These are phyloP conservation scores for Tetrax tetrax DNA, from an alignment of 2,113 vertebrate genomes.

Conservation along the genomic window DNA sequence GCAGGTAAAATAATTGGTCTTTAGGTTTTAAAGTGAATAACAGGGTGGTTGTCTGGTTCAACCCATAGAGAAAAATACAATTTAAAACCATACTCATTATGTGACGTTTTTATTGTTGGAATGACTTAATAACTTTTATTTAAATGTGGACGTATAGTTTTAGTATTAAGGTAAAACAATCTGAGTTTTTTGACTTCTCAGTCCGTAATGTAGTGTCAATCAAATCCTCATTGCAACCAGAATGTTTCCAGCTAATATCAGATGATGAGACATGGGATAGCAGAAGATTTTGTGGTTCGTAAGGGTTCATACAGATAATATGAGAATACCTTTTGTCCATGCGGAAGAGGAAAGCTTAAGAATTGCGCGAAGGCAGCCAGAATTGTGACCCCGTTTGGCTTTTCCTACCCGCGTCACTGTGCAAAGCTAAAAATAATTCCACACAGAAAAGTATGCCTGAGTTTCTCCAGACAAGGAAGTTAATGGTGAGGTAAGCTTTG, in stretches of 20 bases:
- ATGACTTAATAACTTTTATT: not conserved
- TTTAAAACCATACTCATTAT: not conserved
- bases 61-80: not conserved
- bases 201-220: not conserved
- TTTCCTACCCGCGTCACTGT: not conserved
- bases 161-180: not conserved
- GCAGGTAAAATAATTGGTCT: not conserved
- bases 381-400: not conserved
- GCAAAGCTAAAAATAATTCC: not conserved
- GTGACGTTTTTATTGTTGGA: not conserved
- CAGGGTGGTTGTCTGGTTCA: not conserved
- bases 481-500: not conserved
- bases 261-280: not conserved
- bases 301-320: not conserved
- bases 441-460: accelerated
- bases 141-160: not conserved
- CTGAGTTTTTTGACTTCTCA: not conserved
- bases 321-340: not conserved
- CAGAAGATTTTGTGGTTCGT: not conserved
- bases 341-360: not conserved
- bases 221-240: not conserved
- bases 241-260: not conserved
- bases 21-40: not conserved
- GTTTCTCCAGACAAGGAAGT: not conserved
- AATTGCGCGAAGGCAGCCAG: not conserved